Conservation (phyloP, 2,113 vertebrate genomes). For the Ameiurus melas region DNA sequence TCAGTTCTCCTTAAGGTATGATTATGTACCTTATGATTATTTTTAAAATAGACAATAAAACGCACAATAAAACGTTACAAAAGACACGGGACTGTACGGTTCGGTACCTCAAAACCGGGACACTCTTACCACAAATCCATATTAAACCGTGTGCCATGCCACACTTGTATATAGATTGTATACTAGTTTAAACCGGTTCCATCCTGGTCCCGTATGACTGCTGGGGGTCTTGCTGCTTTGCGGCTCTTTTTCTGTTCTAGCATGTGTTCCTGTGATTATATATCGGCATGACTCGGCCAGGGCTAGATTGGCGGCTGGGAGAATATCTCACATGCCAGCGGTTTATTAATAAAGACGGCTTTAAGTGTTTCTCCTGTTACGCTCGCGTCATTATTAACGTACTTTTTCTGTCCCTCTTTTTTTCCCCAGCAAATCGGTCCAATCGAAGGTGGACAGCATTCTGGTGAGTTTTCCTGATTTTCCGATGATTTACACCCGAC, state of each 20-base stretch:
- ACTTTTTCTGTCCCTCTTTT: conserved; percentile 65
- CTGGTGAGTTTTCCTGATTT: conserved; percentile 83
- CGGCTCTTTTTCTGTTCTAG: conserved; percentile 61
- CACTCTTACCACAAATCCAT: not conserved
- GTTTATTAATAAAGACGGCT: conserved; percentile 79
- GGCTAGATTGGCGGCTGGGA: conserved; percentile 62
- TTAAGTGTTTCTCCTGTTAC: conserved; percentile 67
- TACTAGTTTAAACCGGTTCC: conserved; percentile 45
- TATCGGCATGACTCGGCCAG: conserved; percentile 60
- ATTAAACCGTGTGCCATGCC: not conserved
- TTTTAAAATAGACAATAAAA: not conserved
- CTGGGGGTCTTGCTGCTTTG: conserved; percentile 15
- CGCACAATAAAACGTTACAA: not conserved
- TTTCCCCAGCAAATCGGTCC: conserved; percentile 93
- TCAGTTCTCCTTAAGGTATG: not conserved
- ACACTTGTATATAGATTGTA: conserved; percentile 42
- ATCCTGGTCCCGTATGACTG: conserved; percentile 27
- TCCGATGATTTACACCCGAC: no score
- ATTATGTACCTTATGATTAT: not conserved
- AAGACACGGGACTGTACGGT: not conserved
- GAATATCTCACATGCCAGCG: conserved; percentile 70
- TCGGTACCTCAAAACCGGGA: not conserved
- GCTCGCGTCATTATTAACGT: conserved; percentile 63
- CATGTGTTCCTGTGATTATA: conserved; percentile 70
- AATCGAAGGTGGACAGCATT: conserved; percentile 98